Evolutionary conservation across 2,888 invertebrate species (phyloP), one percentile per base, ranked within the genome.

Genomic region (Hirtodrosophila duncani): DNA sequence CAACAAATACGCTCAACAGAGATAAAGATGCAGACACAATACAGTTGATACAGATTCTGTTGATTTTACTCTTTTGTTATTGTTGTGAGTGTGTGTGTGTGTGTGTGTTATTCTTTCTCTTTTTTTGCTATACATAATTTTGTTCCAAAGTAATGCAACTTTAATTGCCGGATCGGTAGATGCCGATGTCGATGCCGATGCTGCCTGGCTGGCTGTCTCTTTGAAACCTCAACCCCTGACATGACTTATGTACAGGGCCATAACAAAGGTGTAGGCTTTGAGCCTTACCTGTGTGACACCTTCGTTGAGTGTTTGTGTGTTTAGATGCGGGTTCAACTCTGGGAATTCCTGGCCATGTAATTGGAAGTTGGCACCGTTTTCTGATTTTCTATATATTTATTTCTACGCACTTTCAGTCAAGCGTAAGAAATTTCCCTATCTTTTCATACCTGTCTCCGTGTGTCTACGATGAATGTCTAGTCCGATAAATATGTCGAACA

Each of bases 161-260:
- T 53, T 57, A 77, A 70, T 71, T 71, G 67, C 59, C 56, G n/a
- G n/a, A n/a, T n/a, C n/a, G n/a, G n/a, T n/a, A n/a, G n/a, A 50
- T 21, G 14, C 21, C 14, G 13, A 21, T 21, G 21, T 21, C 23
- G 34, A 33, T 64, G 52, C 39, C 45, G 53, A 41, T 23, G 26
- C 7, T 10, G 10, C 4, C 33, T 3, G 17, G 14, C 3, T 4
- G 8, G 29, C 23, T 10, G 11, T 30, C 30, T 20, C 16, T 18
- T 10, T 11, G 18, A 9, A n/a, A 4, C 18, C 27, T 24, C 24
- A 17, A 6, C 17, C 38, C 31, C 24, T 37, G 31, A 17, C 50
- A 43, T 57, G 67, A 67, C 65, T 37, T 52, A 64, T 41, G 44
- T n/a, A 37, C 17, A 29, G 44, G 38, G 18, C 34, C 16, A 9